Percentiles rank a stretch among this genome's conserved stretches.
Evolutionary conservation across 2,888 invertebrate species (phyloP).

Genomic region (Hyalella azteca): DNA sequence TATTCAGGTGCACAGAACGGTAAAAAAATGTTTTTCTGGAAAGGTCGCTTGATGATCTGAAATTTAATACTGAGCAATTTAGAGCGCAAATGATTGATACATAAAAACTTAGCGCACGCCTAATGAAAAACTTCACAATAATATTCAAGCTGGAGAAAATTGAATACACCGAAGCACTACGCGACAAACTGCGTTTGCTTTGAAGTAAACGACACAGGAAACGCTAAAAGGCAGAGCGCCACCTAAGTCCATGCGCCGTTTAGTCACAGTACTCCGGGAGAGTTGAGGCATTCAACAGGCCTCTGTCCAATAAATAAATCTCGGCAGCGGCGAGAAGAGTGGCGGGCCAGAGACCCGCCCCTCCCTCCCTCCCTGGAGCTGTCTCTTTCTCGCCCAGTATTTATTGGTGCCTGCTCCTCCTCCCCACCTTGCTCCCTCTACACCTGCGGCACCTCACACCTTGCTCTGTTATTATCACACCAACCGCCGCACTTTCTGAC

Average conservation of each 20-base stretch:
- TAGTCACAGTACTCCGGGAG: background rate
- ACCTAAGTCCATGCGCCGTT: background rate
- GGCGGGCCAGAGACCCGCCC: background rate
- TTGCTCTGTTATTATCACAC: constrained; percentile 35
- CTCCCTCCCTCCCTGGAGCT: background rate
- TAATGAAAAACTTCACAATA: no score
- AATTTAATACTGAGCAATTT: no score
- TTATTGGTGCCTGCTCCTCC: constrained; percentile 33
- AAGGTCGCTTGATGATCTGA: no score
- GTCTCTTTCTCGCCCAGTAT: constrained; percentile 38
- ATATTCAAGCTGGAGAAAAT: no score
- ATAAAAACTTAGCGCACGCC: no score
- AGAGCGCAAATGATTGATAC: no score
- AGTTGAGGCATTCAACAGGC: background rate
- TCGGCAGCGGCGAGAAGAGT: background rate
- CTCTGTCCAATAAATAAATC: constrained; percentile 18
- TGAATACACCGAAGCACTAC: no score
- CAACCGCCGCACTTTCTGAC: constrained; percentile 32
- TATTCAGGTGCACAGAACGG: no score
- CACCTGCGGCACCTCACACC: constrained; percentile 11
- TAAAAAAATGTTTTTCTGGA: no score
- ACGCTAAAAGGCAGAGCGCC: background rate
- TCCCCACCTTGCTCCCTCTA: constrained; percentile 5
- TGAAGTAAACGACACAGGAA: background rate
- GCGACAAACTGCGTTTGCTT: no score